A percentile compares a stretch with the other conserved stretches of the same genome.
These are phyloP conservation scores for Acronicta aceris DNA, from an alignment of 2,888 invertebrate species.

Conservation along the genomic window DNA sequence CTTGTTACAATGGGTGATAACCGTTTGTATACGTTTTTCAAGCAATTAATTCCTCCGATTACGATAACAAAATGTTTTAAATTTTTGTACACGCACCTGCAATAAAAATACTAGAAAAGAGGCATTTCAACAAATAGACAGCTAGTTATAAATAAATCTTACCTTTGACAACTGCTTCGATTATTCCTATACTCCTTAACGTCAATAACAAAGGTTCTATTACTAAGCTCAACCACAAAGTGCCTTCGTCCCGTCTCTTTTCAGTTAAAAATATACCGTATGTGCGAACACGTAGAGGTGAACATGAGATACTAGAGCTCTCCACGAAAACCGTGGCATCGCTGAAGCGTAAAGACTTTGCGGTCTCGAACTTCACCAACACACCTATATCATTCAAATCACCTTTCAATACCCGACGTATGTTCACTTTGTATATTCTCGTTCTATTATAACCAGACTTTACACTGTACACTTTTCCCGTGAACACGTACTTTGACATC, in stretches of 20 bases:
- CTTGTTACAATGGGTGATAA: no score
- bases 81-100: no score
- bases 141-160: constrained; percentile 46
- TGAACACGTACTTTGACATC: constrained; percentile 80
- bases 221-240: constrained; percentile 70
- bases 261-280: constrained; percentile 82
- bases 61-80: no score
- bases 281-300: constrained; percentile 71
- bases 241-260: constrained; percentile 57
- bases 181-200: constrained; percentile 75
- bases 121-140: no score
- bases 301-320: constrained; percentile 68
- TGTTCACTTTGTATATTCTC: constrained; percentile 78
- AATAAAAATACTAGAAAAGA: no score
- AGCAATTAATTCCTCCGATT: no score
- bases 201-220: constrained; percentile 78
- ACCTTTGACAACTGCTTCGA: constrained; percentile 84
- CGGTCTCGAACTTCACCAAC: constrained; percentile 70
- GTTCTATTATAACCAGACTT: constrained; percentile 65
- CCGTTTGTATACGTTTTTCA: no score
- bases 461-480: constrained; percentile 78
- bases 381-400: constrained; percentile 80
- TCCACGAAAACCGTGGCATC: constrained; percentile 78
- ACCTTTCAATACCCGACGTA: constrained; percentile 81
- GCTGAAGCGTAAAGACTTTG: constrained; percentile 74